These are phyloP conservation scores for Lasioglossum morio DNA, from an alignment of 2,888 invertebrate genomes.

Conservation along the genomic window DNA sequence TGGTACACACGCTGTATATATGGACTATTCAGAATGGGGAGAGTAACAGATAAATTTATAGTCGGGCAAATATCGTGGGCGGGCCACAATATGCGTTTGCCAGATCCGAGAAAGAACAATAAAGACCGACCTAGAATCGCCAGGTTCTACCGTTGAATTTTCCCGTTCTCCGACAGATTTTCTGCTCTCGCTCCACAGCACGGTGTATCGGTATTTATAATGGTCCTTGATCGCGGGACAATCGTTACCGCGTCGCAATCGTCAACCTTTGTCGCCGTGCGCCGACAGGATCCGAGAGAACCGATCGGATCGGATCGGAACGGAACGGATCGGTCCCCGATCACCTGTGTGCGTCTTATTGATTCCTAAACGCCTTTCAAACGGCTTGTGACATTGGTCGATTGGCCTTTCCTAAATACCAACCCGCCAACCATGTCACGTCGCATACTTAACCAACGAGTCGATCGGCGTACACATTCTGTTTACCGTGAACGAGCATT, in stretches of 20 bases:
- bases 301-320: background rate
- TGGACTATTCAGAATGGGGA: background rate
- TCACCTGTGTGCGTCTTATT: constrained; percentile 72
- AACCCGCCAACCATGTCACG: constrained; percentile 83
- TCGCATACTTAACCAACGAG: constrained; percentile 74
- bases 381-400: constrained; percentile 84
- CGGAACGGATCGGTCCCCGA: constrained; percentile 34
- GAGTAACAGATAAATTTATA: background rate
- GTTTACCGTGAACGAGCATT: constrained; percentile 59
- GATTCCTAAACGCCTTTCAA: constrained; percentile 82
- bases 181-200: background rate
- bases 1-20: background rate
- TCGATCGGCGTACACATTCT: constrained; percentile 65
- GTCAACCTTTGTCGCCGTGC: constrained; percentile 60
- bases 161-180: constrained; percentile 26
- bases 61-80: background rate
- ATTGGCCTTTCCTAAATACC: constrained; percentile 84
- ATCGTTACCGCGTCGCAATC: constrained; percentile 51
- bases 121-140: background rate
- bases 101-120: background rate
- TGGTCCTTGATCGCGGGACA: constrained; percentile 59
- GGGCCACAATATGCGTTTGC: constrained; percentile 9
- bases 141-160: background rate
- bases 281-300: constrained; percentile 32
- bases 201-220: constrained; percentile 52